These are phyloP conservation scores for Rhopalosiphum padi DNA, from an alignment of 1,140 invertebrate species.

Conservation along the genomic window DNA sequence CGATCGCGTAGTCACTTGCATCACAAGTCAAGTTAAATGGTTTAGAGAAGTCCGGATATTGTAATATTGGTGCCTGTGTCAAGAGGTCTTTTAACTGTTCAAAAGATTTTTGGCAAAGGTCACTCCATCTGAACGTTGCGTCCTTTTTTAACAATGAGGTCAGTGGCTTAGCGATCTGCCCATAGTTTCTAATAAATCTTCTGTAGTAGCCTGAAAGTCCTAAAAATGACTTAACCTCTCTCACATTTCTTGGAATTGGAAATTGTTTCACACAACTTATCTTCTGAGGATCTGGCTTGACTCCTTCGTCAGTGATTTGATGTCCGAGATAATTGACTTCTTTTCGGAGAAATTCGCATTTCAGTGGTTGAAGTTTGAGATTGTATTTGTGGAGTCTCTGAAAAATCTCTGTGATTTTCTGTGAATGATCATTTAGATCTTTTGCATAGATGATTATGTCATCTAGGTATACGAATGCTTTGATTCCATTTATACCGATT, in stretches of 20 bases:
- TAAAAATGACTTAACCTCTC: constrained; percentile 63
- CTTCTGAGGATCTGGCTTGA: neutral
- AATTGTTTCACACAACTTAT: constrained; percentile 25
- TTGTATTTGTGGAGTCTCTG: neutral
- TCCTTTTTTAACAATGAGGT: constrained; percentile 59
- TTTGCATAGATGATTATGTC: neutral
- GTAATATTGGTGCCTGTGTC: constrained; percentile 62
- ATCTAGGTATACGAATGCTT: neutral
- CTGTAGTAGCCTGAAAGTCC: constrained; percentile 63
- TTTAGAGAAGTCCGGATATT: constrained; percentile 63
- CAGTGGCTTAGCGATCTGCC: constrained; percentile 60
- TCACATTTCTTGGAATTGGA: constrained; percentile 42
- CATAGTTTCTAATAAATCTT: constrained; percentile 62
- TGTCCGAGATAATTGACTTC: constrained; percentile 38
- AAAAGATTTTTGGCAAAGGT: neutral
- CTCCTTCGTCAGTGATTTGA: neutral
- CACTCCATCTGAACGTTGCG: neutral
- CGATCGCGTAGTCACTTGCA: constrained; percentile 61
- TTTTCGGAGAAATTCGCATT: neutral
- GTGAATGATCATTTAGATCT: neutral
- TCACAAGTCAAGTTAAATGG: constrained; percentile 69
- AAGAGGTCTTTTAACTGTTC: constrained; percentile 62
- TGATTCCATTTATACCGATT: neutral
- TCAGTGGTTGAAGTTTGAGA: constrained; percentile 35
- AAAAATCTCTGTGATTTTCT: neutral